Conservation (phyloP, 1,140 invertebrate species). For the Bombus turneri region DNA sequence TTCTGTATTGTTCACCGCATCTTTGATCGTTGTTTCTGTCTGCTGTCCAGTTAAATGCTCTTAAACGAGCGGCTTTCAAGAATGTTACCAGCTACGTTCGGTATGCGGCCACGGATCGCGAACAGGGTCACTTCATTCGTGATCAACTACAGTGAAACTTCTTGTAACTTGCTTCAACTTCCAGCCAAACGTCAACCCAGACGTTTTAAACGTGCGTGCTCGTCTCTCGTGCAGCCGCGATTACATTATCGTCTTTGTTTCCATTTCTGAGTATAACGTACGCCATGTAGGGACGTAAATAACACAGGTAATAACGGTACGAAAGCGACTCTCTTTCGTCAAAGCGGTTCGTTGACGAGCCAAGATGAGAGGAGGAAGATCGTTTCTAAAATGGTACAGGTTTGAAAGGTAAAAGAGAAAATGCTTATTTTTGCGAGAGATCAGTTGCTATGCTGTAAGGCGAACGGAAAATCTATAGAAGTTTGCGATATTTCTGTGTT, state of each 20-base stretch:
- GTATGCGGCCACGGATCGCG: slow-evolving; percentile 9
- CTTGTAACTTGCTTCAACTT: neutral
- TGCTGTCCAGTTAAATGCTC: neutral
- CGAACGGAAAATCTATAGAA: neutral
- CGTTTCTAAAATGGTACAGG: slow-evolving; percentile 1
- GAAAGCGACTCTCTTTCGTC: neutral
- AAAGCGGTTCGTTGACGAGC: neutral
- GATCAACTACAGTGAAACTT: slow-evolving; percentile 34
- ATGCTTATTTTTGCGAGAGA: neutral
- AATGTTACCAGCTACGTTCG: slow-evolving; percentile 28
- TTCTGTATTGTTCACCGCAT: neutral
- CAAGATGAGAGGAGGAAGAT: neutral
- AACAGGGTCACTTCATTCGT: slow-evolving; percentile 3
- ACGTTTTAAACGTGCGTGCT: neutral
- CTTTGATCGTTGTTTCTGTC: neutral
- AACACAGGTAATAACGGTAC: neutral
- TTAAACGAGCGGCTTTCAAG: slow-evolving; percentile 6
- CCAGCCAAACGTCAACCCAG: neutral
- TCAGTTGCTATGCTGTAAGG: neutral
- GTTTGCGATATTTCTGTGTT: neutral
- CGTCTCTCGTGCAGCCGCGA: neutral
- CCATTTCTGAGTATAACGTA: neutral
- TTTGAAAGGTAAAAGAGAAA: neutral
- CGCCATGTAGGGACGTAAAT: neutral
- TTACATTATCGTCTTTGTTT: slow-evolving; percentile 9